A percentile compares a stretch with the other conserved stretches of the same genome.
phyloP scores from a whole-genome alignment of 2,888 invertebrate species.

The Dicyrtoma fusca region DNA sequence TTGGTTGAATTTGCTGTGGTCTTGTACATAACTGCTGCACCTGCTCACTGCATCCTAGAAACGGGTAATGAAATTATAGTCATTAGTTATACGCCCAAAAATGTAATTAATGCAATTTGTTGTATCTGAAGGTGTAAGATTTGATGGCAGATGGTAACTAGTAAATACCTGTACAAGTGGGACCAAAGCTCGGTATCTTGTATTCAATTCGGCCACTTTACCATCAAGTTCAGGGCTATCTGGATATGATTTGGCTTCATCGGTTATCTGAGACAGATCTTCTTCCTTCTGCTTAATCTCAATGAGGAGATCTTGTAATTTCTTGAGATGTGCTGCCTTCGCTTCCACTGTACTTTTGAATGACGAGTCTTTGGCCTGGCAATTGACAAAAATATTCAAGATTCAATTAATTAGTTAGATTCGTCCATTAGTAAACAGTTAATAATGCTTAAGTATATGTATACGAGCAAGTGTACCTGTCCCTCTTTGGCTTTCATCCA shows the following conservation, averaged over 20 bases:
- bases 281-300: conserved; percentile 69
- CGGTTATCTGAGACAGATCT: conserved; percentile 24
- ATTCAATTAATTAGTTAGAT: no score
- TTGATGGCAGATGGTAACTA: no score
- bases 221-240: conserved; percentile 75
- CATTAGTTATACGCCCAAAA: not conserved
- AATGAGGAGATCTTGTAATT: conserved; percentile 72
- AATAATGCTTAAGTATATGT: no score
- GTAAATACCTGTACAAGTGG: conserved; percentile 73
- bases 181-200: conserved; percentile 79
- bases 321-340: conserved; percentile 77
- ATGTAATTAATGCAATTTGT: no score
- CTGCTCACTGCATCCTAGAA: conserved; percentile 74
- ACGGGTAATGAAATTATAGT: conserved; percentile 22
- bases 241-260: conserved; percentile 20
- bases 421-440: not conserved
- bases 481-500: conserved; percentile 87
- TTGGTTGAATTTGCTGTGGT: conserved; percentile 79
- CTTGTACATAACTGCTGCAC: conserved; percentile 81
- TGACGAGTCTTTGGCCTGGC: conserved; percentile 84
- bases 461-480: conserved; percentile 33
- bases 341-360: conserved; percentile 82
- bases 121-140: not conserved
- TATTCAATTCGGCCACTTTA: conserved; percentile 76
- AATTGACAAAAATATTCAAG: no score